These are phyloP conservation scores for Catonia carolina DNA, from an alignment of 2,888 invertebrate genomes.

Conservation along the genomic window DNA sequence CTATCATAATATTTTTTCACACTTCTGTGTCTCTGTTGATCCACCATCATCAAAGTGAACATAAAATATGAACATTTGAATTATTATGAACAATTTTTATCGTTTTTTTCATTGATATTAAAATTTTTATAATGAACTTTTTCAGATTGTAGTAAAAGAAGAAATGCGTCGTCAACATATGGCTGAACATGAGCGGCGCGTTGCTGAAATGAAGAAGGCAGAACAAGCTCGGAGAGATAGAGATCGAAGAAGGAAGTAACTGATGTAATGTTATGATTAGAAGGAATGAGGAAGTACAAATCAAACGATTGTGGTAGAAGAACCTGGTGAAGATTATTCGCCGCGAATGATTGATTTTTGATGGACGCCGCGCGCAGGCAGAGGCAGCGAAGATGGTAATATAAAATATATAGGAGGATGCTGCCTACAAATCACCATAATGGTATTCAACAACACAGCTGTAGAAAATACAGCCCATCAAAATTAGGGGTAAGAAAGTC, in stretches of 20 bases:
- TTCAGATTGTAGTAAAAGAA: constrained; percentile 81
- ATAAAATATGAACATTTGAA: too few relatives aligned
- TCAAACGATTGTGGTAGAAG: constrained; percentile 10
- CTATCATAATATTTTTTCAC: too few relatives aligned
- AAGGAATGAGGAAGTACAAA: constrained; percentile 8
- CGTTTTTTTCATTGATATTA: too few relatives aligned
- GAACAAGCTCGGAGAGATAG: constrained; percentile 27
- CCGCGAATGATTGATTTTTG: too few relatives aligned
- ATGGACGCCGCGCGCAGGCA: too few relatives aligned
- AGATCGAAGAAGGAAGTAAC: constrained; percentile 26
- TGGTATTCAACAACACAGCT: not conserved
- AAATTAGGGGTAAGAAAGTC: constrained; percentile 10
- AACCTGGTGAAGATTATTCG: constrained; percentile 2
- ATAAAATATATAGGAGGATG: not conserved
- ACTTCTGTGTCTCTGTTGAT: too few relatives aligned
- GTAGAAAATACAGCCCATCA: too few relatives aligned
- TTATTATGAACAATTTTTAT: too few relatives aligned
- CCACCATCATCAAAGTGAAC: too few relatives aligned
- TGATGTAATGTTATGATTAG: constrained; percentile 1
- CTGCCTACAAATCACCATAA: not conserved
- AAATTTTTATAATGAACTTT: constrained; percentile 22
- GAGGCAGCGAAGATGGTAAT: too few relatives aligned
- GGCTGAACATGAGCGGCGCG: constrained; percentile 74
- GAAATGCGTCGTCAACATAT: constrained; percentile 78
- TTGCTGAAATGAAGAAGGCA: constrained; percentile 51